Conservation (phyloP, 2,888 invertebrate genomes). For the Ormyrus rosae region DNA sequence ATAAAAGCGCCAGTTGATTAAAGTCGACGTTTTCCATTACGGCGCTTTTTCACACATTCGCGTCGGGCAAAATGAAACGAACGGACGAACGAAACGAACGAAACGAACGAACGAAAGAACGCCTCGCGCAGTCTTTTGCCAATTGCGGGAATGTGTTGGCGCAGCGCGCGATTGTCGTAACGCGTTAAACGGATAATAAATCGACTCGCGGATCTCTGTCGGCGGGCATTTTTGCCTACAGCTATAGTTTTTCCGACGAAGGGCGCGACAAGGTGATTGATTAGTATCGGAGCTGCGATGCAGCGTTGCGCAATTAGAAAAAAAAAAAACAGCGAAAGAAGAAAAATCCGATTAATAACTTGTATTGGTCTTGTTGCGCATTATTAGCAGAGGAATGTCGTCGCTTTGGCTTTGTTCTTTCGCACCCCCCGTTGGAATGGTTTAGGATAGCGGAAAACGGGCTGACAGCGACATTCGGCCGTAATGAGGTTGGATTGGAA, state of each 20-base stretch:
- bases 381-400: no score
- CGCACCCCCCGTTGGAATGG: no score
- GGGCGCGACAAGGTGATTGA: constrained; percentile 47
- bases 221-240: constrained; percentile 8
- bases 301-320: no score
- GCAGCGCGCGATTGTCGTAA: constrained; percentile 20
- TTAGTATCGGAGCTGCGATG: constrained; percentile 17
- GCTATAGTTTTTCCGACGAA: constrained; percentile 45
- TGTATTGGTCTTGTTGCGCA: no score
- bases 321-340: no score
- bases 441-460: no score
- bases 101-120: constrained; percentile 32
- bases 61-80: constrained; percentile 23
- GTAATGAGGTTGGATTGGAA: constrained; percentile 51
- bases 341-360: no score
- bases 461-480: constrained; percentile 30
- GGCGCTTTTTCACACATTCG: constrained; percentile 27
- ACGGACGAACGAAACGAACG: not conserved
- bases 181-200: constrained; percentile 56
- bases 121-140: constrained; percentile 6
- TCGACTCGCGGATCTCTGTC: constrained; percentile 34
- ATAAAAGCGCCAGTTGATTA: constrained; percentile 44
- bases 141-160: no score
- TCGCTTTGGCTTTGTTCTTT: no score
- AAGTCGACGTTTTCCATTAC: constrained; percentile 57